These are phyloP conservation scores for Microchrysa polita DNA, from an alignment of 2,888 invertebrate genomes.

Conservation along the genomic window DNA sequence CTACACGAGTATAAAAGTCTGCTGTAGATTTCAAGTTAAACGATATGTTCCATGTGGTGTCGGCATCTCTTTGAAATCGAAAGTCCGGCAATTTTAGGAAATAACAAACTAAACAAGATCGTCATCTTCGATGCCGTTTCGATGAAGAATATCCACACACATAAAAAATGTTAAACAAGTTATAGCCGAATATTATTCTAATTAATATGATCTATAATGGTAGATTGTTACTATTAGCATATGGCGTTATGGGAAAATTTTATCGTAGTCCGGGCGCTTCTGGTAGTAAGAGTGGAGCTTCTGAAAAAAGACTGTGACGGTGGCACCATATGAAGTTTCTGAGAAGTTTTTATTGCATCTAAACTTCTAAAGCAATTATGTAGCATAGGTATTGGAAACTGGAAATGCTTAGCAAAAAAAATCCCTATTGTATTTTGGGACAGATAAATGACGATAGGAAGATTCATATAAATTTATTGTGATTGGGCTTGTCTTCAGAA, in stretches of 20 bases:
- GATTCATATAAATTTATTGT: not conserved
- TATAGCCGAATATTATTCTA: constrained; percentile 41
- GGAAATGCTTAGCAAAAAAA: not conserved
- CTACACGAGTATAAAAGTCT: too few species aligned
- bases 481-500: too few species aligned
- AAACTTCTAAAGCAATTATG: not conserved
- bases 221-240: constrained; percentile 26
- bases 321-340: not conserved
- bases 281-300: constrained; percentile 20
- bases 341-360: not conserved
- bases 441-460: too few species aligned
- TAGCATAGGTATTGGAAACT: constrained; percentile 5
- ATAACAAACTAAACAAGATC: constrained; percentile 7
- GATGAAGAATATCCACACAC: not conserved
- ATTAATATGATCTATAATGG: constrained; percentile 32
- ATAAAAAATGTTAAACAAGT: constrained; percentile 12
- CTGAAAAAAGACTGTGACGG: constrained; percentile 9
- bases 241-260: constrained; percentile 39
- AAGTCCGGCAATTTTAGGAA: constrained; percentile 38
- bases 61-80: constrained; percentile 35
- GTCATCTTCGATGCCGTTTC: not conserved
- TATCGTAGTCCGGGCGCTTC: constrained; percentile 4
- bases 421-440: too few species aligned
- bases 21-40: not conserved
- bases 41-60: constrained; percentile 27